phyloP scores from a whole-genome alignment of 2,113 vertebrate genomes.

The Dasyornis broadbenti region DNA sequence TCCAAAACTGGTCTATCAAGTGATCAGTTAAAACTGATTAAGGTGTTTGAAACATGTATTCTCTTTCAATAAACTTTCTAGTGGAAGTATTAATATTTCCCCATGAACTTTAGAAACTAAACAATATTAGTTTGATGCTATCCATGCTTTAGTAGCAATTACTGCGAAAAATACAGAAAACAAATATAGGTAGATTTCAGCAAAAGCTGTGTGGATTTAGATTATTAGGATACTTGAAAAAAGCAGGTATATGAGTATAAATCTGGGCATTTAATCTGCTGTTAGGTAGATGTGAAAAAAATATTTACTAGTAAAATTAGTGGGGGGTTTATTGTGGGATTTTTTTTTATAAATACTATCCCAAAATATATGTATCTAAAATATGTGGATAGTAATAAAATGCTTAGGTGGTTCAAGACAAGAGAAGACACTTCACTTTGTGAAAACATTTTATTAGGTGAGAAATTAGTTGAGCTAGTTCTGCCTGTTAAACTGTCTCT shows the following conservation, averaged over 20 bases:
- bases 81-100: background rate
- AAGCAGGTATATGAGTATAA: background rate
- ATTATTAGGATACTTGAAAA: background rate
- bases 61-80: background rate
- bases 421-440: background rate
- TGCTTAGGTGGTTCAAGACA: background rate
- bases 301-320: background rate
- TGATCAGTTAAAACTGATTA: background rate
- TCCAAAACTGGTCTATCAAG: background rate
- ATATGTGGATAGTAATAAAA: background rate
- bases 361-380: background rate
- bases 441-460: background rate
- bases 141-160: background rate
- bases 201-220: background rate
- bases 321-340: accelerated
- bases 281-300: background rate
- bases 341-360: background rate
- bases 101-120: background rate
- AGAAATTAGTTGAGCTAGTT: background rate
- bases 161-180: background rate
- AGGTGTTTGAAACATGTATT: background rate
- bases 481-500: background rate
- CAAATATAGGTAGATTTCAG: background rate
- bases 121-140: background rate
- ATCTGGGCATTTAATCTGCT: background rate